Evolutionary conservation across 2,888 invertebrate genomes (phyloP).

Genomic region (Trichogramma dendrolimi): DNA sequence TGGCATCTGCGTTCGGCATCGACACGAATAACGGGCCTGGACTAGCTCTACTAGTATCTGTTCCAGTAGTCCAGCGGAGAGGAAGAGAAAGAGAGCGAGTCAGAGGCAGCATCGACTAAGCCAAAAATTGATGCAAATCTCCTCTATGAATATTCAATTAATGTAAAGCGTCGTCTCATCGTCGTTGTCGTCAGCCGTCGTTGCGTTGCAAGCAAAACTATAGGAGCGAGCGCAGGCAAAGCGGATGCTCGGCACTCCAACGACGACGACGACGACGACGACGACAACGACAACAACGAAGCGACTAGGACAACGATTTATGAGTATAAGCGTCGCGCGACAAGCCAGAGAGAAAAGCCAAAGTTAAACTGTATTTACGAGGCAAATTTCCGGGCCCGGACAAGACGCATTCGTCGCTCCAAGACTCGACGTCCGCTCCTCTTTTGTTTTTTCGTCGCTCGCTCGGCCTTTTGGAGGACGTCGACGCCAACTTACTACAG

Average conservation of each 20-base stretch:
- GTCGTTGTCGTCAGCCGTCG: too few relatives aligned
- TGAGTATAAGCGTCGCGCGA: too few relatives aligned
- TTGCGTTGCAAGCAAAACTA: not conserved
- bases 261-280: not conserved
- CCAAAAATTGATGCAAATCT: slow-evolving; percentile 44
- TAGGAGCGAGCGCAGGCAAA: not conserved
- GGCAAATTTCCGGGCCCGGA: too few relatives aligned
- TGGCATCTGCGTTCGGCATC: too few relatives aligned
- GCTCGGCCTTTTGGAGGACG: too few relatives aligned
- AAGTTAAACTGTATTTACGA: not conserved
- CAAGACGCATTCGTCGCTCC: too few relatives aligned
- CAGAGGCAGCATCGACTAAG: slow-evolving; percentile 23
- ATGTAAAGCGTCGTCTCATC: slow-evolving; percentile 19
- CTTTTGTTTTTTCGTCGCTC: too few relatives aligned
- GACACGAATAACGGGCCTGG: too few relatives aligned
- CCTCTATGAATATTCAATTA: slow-evolving; percentile 43
- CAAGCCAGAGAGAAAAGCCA: not conserved
- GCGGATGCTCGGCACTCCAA: not conserved
- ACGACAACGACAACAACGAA: not conserved
- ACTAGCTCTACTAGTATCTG: too few relatives aligned
- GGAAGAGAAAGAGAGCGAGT: slow-evolving; percentile 8
- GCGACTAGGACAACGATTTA: not conserved
- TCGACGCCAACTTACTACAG: too few relatives aligned
- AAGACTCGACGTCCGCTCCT: too few relatives aligned
- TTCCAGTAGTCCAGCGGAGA: too few relatives aligned